Base-by-base conservation (phyloP, 2,888 invertebrate species). In the Ennomos erosarius region DNA sequence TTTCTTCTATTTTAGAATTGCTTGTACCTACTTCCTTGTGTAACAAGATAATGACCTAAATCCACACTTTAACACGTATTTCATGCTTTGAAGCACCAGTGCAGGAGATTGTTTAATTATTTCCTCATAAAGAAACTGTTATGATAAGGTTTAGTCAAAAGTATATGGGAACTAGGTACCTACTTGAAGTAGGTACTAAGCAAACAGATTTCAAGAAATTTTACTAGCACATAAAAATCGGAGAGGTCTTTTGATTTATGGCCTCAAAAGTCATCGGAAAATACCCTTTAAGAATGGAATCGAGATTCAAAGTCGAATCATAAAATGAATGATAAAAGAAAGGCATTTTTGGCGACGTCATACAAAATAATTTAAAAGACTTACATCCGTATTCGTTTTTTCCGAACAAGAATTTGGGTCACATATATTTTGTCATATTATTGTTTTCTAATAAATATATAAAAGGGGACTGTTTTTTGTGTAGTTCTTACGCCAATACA, bases 181-280 rank as follows among this genome's bases (percentile, higher is more conserved):
- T 26, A 26, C 33, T 48, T 10, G 33, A 37, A 42, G 33, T 26
- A 43, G 42, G 42, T 55, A 47, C 37, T 48, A 37, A 12, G 46
- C 13, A 51, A 51, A 45, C 39, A 12, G 56, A 36, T 51, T 45
- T 50, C 36, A 10, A 34, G 40, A 57, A 36, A 42, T 52, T 47
- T 42, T 37, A 52, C 42, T 26, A 47, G 13, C 11, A 49, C 49
- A 44, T 59, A 59, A 59, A 50, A 52, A 53, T 59, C 34, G 45
- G 51, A 50, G 38, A 59, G 46, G 45, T 40, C 52, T 58, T 53
- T 58, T 53, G 52, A 59, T 59, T 55, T 59, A 59, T 45, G 42
- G 12, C 38, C 44, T 26, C n/a, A 34, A 46, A 49, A 58, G 46
- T 50, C 54, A 59, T 48, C 50, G 54, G 40, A 8, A 45, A 54